A percentile compares a stretch with the other conserved stretches of the same genome.
Conservation (phyloP, 2,797 vertebrate genomes). For the Ataeniobius toweri region DNA sequence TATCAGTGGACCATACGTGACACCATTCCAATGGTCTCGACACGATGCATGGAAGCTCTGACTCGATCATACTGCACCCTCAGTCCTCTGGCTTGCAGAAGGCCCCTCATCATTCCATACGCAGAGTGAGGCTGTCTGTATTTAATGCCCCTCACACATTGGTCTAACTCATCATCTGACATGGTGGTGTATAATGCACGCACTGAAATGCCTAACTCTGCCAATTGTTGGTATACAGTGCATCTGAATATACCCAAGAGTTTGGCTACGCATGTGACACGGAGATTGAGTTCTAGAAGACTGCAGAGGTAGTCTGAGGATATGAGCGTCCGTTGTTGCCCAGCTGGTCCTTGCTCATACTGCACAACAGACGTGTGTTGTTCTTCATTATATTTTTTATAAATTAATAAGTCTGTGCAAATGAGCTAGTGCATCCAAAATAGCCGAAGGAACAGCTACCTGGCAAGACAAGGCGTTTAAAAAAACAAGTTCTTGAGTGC, state of each 20-base stretch:
- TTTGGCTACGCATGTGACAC: conserved; percentile 12
- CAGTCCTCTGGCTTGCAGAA: conserved; percentile 28
- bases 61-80: conserved; percentile 17
- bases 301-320: not conserved
- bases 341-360: no score
- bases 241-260: conserved; percentile 17
- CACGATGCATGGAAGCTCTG: not conserved
- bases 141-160: conserved; percentile 29
- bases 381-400: no score
- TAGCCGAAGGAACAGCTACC: not conserved
- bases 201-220: conserved; percentile 17
- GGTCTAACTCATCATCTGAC: conserved; percentile 32
- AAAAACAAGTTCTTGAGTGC: not conserved
- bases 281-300: conserved; percentile 13
- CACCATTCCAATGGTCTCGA: not conserved
- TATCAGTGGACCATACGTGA: not conserved
- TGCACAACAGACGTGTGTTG: no score
- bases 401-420: not conserved
- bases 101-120: conserved; percentile 31
- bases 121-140: conserved; percentile 36
- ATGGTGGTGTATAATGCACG: conserved; percentile 13
- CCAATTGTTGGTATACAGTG: conserved; percentile 9
- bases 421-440: not conserved
- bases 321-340: no score
- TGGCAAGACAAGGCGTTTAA: not conserved